Percentiles rank a stretch among this genome's conserved stretches.
Conservation (phyloP, 2,888 invertebrate genomes). For the Xanthorhoe designata region DNA sequence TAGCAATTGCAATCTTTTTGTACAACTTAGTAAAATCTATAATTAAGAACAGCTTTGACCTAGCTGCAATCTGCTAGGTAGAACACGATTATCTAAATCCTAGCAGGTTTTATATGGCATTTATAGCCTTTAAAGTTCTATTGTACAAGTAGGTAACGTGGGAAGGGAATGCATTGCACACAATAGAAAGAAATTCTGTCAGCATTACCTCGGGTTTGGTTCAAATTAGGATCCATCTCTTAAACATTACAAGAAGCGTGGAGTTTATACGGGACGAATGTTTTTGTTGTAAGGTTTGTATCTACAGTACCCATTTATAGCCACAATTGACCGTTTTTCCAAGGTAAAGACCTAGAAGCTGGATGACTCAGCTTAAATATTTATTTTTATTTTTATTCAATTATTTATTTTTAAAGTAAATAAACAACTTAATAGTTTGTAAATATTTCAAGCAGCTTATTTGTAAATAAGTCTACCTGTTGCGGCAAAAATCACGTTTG, state of each 20-base stretch:
- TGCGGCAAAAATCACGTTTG: no score
- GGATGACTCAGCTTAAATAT: no score
- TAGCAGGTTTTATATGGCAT: constrained; percentile 5
- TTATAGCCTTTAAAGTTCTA: constrained; percentile 7
- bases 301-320: not conserved
- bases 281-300: not conserved
- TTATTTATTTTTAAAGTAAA: no score
- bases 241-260: not conserved
- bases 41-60: not conserved
- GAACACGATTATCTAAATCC: not conserved
- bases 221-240: not conserved
- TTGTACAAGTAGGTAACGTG: constrained; percentile 6
- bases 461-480: no score
- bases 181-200: constrained; percentile 5
- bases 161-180: constrained; percentile 3
- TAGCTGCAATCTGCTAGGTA: constrained; percentile 4
- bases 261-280: not conserved
- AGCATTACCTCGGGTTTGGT: not conserved
- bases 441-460: no score
- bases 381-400: no score
- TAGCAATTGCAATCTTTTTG: no score
- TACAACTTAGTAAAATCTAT: no score
- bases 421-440: no score
- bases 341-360: no score
- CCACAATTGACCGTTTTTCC: no score